Base-by-base conservation (phyloP, 92 coral and sea anemone genomes). In the Phenganax stokvisi region DNA sequence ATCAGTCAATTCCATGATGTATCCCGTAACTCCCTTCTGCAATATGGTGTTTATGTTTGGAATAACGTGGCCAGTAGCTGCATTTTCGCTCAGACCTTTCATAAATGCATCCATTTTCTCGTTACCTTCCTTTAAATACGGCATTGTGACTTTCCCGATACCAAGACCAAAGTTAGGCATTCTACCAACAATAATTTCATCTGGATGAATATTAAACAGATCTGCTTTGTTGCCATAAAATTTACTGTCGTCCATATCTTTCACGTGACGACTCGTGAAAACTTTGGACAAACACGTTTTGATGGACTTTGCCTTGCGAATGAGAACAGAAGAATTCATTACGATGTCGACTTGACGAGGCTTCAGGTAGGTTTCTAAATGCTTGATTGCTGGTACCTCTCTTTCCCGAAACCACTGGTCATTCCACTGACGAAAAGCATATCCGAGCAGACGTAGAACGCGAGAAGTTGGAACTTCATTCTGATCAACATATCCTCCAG, bases 1-100 rank as follows among this genome's bases (percentile, higher is more conserved):
- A 6, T 78, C 71, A 7, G 69, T 57, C 87, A 90, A 63, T 12
- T 90, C 96, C 5, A 77, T 20, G 12, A 56, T 90, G 88, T 86
- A 81, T 56, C 86, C 77, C 20, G 53, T 75, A 11, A 85, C 30
- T 20, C 96, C 96, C 77, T 90, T 90, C 71, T 86, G 57, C 79
- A 90, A 77, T 1, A 89, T 73, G 12, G 80, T 86, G 51, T 88
- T 85, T 59, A 56, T 81, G 71, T 88, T 88, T 0, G 96, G 96
- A 47, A 90, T 71, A 55, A 90, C 90, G 61, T 90, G 96, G 0
- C 96, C 96, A 72, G 87, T 81, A 27, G 83, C 87, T n/a, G 90
- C 91, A 10, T 88, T 89, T 44, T 90, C 96, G 29, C 96, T 89
- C 3, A 90, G 90, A 0, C 96, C 96, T 66, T 90, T 90, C 74